Percentiles rank a stretch among this genome's conserved stretches.
phyloP scores from a whole-genome alignment of 2,113 vertebrate genomes.

The Leptobrachium ailaonicum region DNA sequence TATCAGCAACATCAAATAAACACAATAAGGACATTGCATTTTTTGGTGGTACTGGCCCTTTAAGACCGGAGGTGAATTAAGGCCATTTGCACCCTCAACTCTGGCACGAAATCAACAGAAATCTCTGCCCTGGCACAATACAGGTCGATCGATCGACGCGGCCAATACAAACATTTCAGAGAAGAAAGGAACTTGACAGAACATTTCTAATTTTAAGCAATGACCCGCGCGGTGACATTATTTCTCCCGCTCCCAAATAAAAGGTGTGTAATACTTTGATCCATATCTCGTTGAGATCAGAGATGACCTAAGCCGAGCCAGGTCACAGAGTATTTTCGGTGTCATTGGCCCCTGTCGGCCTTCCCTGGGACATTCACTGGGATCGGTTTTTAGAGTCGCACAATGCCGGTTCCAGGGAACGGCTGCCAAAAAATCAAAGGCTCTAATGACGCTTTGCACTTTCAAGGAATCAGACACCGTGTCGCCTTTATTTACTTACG shows the following conservation, averaged over 20 bases:
- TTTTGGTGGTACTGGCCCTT: too few relatives aligned
- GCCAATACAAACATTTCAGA: neutral
- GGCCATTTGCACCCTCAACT: neutral
- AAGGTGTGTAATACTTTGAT: neutral
- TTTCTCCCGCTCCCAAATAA: neutral
- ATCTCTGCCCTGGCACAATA: neutral
- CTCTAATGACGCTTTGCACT: slow-evolving; percentile 27
- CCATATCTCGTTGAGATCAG: slow-evolving; percentile 36
- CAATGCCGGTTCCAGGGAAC: slow-evolving; percentile 15
- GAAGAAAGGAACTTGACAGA: slow-evolving; percentile 7
- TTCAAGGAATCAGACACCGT: slow-evolving; percentile 44
- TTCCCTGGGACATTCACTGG: slow-evolving; percentile 25
- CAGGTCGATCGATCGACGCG: neutral
- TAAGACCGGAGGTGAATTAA: neutral
- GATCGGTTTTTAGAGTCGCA: slow-evolving; percentile 35
- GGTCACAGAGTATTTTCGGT: slow-evolving; percentile 12
- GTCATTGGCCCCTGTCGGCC: slow-evolving; percentile 35
- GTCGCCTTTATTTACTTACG: slow-evolving; percentile 17
- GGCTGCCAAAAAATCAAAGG: slow-evolving; percentile 4
- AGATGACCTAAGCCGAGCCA: slow-evolving; percentile 21
- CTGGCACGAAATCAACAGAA: neutral
- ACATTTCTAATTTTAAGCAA: neutral
- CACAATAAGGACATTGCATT: too few relatives aligned
- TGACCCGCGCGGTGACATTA: neutral
- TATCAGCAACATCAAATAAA: too few relatives aligned